Percentiles rank a stretch among this genome's conserved stretches.
Evolutionary conservation across 2,797 vertebrate genomes (phyloP).

Genomic region (Sciurus vulgaris): DNA sequence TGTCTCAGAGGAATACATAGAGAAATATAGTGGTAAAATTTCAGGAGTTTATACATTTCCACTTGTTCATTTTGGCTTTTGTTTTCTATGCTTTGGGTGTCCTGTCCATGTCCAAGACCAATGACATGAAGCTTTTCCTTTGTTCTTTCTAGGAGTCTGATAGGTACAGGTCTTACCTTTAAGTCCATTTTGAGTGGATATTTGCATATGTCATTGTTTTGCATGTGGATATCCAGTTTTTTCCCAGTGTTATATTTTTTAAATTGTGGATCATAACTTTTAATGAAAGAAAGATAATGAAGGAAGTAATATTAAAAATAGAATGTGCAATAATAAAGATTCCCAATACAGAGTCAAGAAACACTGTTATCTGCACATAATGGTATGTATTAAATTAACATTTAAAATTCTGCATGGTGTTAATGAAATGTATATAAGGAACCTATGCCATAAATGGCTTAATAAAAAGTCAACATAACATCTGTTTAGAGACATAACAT

Average conservation of each 20-base stretch:
- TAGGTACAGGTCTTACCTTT: background rate
- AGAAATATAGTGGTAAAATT: background rate
- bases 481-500: background rate
- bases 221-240: background rate
- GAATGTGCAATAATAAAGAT: background rate
- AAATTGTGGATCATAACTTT: background rate
- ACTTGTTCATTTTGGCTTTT: background rate
- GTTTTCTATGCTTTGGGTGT: no score
- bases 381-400: background rate
- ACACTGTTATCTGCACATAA: background rate
- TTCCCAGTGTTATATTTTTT: no score
- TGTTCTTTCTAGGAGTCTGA: background rate
- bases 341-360: background rate
- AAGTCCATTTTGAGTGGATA: background rate
- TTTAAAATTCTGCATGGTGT: background rate
- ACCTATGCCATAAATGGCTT: constrained; percentile 16
- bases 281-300: background rate
- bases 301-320: background rate
- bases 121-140: background rate
- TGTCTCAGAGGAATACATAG: background rate
- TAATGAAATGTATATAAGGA: constrained; percentile 18
- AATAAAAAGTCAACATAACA: background rate
- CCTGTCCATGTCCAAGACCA: background rate
- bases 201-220: background rate
- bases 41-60: background rate